Evolutionary conservation across 2,888 invertebrate genomes (phyloP).

Genomic region (Lithodes maja): DNA sequence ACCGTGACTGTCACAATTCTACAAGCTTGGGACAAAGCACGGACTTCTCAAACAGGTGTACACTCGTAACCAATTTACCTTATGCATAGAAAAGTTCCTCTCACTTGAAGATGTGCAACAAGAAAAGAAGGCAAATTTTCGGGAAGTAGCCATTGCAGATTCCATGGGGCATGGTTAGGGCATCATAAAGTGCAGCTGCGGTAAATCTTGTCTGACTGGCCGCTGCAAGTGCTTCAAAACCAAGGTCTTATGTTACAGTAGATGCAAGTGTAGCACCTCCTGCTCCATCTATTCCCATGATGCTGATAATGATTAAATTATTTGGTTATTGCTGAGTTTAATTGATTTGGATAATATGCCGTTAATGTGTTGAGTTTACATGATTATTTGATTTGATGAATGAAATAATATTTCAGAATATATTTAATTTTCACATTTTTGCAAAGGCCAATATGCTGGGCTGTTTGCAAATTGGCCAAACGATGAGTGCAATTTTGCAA

Average conservation of each 20-base stretch:
- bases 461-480: background rate
- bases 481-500: background rate
- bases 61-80: too few relatives aligned
- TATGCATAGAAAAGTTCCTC: too few relatives aligned
- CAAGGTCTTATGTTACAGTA: background rate
- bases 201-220: background rate
- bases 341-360: background rate
- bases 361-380: background rate
- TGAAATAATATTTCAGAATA: background rate
- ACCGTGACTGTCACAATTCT: too few relatives aligned
- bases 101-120: background rate
- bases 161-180: background rate
- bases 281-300: background rate
- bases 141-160: background rate
- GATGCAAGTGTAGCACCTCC: background rate
- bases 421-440: background rate
- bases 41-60: too few relatives aligned
- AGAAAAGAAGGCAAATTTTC: background rate
- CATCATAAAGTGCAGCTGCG: background rate
- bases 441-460: background rate
- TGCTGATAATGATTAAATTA: background rate
- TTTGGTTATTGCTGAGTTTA: background rate
- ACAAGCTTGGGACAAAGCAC: too few relatives aligned
- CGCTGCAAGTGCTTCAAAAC: background rate
- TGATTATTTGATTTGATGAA: background rate